These are phyloP conservation scores for Rhinolophus ferrumequinum DNA, from an alignment of 2,113 vertebrate species.

Conservation along the genomic window DNA sequence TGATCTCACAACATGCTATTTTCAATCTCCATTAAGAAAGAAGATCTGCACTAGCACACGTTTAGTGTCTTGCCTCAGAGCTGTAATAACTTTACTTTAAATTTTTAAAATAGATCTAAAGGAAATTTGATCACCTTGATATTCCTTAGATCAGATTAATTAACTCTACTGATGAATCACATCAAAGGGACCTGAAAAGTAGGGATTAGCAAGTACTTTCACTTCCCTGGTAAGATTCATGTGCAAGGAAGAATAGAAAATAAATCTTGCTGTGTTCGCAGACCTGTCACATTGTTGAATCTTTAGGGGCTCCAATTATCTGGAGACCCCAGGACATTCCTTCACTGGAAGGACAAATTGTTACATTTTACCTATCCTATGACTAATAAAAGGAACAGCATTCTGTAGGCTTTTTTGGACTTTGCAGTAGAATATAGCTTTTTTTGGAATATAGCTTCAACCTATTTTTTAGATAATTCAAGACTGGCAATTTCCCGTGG, in stretches of 20 bases:
- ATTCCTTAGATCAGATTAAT: neutral
- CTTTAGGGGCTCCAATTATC: neutral
- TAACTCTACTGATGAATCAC: neutral
- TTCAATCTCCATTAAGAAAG: neutral
- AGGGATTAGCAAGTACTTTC: neutral
- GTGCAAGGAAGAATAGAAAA: neutral
- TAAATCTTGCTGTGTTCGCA: neutral
- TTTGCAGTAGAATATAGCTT: neutral
- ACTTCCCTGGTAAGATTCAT: neutral
- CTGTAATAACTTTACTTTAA: neutral
- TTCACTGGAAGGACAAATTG: neutral
- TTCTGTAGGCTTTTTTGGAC: neutral
- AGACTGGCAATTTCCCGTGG: neutral
- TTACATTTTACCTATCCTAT: neutral
- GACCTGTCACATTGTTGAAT: neutral
- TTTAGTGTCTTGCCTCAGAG: neutral
- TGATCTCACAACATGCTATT: neutral
- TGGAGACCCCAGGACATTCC: neutral
- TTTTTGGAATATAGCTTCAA: neutral
- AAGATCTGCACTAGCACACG: neutral
- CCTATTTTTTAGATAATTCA: neutral
- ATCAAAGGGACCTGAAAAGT: neutral
- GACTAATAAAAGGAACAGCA: neutral
- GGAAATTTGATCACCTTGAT: neutral
- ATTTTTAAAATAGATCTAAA: neutral